Conservation (phyloP, 2,888 invertebrate species). For the Polietes domitor region DNA sequence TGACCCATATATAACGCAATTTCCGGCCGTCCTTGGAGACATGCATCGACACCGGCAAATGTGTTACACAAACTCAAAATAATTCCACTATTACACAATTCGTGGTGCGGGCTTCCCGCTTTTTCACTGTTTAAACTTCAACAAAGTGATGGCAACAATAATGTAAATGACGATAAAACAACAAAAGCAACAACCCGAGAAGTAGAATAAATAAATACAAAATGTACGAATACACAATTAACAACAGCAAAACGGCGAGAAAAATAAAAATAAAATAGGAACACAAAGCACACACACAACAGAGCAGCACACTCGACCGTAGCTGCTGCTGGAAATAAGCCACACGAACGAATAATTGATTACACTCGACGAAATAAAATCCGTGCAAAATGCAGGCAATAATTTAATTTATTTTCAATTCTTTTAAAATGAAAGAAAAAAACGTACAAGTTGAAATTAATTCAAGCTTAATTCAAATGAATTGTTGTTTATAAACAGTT, state of each 20-base stretch:
- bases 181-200: background rate
- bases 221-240: background rate
- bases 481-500: background rate
- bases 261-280: slow-evolving; percentile 6
- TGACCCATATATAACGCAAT: no score
- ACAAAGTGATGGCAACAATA: slow-evolving; percentile 1
- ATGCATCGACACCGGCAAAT: no score
- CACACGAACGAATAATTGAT: background rate
- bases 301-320: background rate
- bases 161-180: background rate
- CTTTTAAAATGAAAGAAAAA: no score
- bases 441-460: no score
- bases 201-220: background rate
- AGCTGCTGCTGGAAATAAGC: background rate
- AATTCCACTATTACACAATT: background rate
- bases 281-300: background rate
- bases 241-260: slow-evolving; percentile 4
- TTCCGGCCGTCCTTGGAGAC: no score
- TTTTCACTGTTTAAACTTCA: background rate
- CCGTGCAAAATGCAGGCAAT: no score
- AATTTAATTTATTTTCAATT: no score
- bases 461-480: no score
- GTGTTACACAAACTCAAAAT: background rate
- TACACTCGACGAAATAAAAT: background rate
- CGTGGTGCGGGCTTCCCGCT: background rate